phyloP scores from a whole-genome alignment of 2,113 vertebrate species.

The Ahaetulla prasina region DNA sequence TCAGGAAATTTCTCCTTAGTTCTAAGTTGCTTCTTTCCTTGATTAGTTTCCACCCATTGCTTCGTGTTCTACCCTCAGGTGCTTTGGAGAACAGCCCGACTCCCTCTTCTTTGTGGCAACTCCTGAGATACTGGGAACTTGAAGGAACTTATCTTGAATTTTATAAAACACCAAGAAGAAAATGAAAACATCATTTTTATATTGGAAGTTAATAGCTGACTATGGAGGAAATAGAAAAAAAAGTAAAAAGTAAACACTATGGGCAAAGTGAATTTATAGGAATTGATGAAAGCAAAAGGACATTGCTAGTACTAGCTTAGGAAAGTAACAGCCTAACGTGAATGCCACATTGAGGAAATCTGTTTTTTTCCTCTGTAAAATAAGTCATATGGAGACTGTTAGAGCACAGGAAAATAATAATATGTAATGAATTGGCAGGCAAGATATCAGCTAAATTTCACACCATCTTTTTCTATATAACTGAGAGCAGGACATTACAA shows the following conservation, averaged over 20 bases:
- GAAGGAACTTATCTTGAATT: not conserved
- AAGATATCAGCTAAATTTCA: not conserved
- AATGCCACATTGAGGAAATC: not conserved
- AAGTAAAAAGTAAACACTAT: not conserved
- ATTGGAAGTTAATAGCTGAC: not conserved
- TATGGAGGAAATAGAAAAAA: not conserved
- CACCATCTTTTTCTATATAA: constrained; percentile 12
- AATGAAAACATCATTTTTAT: not conserved
- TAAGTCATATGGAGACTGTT: no score
- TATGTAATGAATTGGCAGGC: not conserved
- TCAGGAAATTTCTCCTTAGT: no score
- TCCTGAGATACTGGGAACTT: no score
- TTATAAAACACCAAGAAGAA: not conserved
- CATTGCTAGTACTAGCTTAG: not conserved
- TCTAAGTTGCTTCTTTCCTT: no score
- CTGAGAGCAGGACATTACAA: constrained; percentile 37
- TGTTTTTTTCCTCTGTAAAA: not conserved
- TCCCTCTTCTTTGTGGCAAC: no score
- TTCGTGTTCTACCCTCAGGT: no score
- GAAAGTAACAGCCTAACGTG: not conserved
- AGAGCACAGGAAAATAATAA: not conserved
- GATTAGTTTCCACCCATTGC: no score
- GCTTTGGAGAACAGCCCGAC: no score
- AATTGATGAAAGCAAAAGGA: not conserved
- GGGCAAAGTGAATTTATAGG: not conserved